A percentile compares a stretch with the other conserved stretches of the same genome.
These are phyloP conservation scores for Archegozetes longisetosus DNA, from an alignment of 1,140 invertebrate species.

Conservation along the genomic window DNA sequence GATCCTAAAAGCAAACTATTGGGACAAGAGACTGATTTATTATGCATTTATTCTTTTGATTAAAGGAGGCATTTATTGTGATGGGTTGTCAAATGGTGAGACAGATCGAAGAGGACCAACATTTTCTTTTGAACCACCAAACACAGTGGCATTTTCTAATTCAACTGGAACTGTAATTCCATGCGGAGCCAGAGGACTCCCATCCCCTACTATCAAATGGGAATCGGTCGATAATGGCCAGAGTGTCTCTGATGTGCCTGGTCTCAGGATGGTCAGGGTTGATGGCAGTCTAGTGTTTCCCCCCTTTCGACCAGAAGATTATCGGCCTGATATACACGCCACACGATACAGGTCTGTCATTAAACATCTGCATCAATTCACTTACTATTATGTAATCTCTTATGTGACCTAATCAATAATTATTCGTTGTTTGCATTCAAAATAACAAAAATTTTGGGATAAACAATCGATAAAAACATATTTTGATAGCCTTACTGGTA, in stretches of 20 bases:
- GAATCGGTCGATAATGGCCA: conserved; percentile 34
- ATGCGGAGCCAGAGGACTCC: conserved; percentile 75
- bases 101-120: conserved; percentile 29
- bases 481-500: too few relatives aligned
- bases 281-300: conserved; percentile 30
- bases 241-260: conserved; percentile 40
- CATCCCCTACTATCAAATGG: conserved; percentile 77
- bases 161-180: conserved; percentile 79
- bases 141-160: conserved; percentile 80
- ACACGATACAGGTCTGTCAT: conserved; percentile 27
- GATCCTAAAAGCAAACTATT: too few relatives aligned
- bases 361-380: too few relatives aligned
- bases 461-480: too few relatives aligned
- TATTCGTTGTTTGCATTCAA: too few relatives aligned
- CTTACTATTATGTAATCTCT: too few relatives aligned
- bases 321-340: conserved; percentile 25
- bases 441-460: too few relatives aligned
- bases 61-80: neutral
- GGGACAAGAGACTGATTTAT: too few relatives aligned
- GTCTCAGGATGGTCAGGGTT: conserved; percentile 45
- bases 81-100: neutral
- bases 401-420: too few relatives aligned
- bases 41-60: neutral
- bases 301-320: conserved; percentile 23
- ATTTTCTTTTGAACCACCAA: conserved; percentile 76